Base-by-base conservation (phyloP, 2,113 vertebrate species). In the Sylvietta virens region DNA sequence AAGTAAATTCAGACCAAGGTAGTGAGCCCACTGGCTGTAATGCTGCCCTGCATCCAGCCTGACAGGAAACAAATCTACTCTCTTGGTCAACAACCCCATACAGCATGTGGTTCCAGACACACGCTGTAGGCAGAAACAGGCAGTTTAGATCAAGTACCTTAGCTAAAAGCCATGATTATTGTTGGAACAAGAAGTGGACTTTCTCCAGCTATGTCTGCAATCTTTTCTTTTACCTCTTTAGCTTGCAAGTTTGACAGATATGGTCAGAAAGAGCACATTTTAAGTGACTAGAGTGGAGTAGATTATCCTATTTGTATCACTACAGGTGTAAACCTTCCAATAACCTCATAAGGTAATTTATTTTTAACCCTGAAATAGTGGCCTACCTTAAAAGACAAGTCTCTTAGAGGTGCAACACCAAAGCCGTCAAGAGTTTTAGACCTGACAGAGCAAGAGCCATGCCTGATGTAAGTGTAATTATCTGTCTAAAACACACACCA, bases 51-150 rank as follows among this genome's bases (percentile, higher is more conserved):
- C 57, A 79, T 44, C 62, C 61, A 90, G 53, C 61, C 61, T 60
- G 35, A 16, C 61, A 37, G 57, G 64, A 76, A 44, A 79, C 3
- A 1, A 54, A 54, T 58, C 21, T 21, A 66, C n/a, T 65, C 18
- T 79, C 67, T 30, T 45, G 35, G 48, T 28, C 16, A 77, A 73
- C 58, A 91, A n/a, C 7, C 3, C 3, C 0, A 1, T 28, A 57
- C 0, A 4, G 10, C 15, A 48, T 0, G 5, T 50, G 16, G 71
- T 44, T 57, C 27, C 50, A 83, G 40, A 27, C 4, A 35, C 9
- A 22, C 2, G 0, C 9, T 23, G 15, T 19, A 37, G 54, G 45
- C 45, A 89, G 87, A 83, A 73, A 7, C 22, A 83, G 37, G 28
- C 26, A 77, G 31, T 88, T 91, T 27, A 94, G 27, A 88, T 24